phyloP scores from a whole-genome alignment of 23 tunicate genomes.

The Styela clava region DNA sequence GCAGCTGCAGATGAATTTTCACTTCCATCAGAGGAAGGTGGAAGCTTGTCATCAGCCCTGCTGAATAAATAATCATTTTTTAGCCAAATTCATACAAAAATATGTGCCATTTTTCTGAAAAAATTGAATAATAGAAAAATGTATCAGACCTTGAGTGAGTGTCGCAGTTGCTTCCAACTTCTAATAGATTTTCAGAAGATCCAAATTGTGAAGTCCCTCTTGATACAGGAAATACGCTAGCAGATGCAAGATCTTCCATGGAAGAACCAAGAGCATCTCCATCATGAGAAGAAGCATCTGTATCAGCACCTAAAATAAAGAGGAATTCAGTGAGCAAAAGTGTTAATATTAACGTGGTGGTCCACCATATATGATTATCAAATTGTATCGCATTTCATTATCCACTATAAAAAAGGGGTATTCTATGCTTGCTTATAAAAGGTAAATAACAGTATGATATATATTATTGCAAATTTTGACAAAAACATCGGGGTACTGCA shows the following conservation, averaged over 20 bases:
- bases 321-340: not conserved
- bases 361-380: too few species aligned
- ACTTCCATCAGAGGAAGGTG: constrained; percentile 43
- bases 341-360: not conserved
- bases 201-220: constrained; percentile 41
- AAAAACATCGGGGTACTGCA: too few species aligned
- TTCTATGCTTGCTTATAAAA: too few species aligned
- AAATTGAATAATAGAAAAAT: not conserved
- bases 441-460: too few species aligned
- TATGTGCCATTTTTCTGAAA: not conserved
- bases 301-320: constrained; percentile 23
- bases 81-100: not conserved
- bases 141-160: not conserved
- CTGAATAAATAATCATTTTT: too few species aligned
- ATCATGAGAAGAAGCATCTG: constrained; percentile 48
- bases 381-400: too few species aligned
- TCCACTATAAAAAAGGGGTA: too few species aligned
- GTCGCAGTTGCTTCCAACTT: constrained; percentile 20
- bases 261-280: constrained; percentile 56
- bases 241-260: constrained; percentile 56
- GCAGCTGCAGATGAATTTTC: constrained; percentile 72
- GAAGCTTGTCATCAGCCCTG: constrained; percentile 21
- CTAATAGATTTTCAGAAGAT: constrained; percentile 71
- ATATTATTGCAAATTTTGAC: too few species aligned
- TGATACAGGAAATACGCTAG: constrained; percentile 30